phyloP scores from a whole-genome alignment of 2,113 vertebrate species.

The Tragulus kanchil region DNA sequence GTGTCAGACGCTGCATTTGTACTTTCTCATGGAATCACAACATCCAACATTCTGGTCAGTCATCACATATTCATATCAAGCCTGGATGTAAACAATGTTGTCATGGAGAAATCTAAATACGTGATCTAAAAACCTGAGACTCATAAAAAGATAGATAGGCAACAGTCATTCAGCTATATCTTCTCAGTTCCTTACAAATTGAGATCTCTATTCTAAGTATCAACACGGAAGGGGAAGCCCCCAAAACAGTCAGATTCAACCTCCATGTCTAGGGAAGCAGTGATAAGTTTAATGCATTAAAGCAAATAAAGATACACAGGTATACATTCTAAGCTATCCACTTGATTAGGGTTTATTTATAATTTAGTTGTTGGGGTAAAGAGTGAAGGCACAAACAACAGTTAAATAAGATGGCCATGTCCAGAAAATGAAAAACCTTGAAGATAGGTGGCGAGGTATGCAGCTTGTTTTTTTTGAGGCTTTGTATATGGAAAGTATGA shows the following conservation, averaged over 20 bases:
- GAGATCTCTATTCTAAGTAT: background rate
- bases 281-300: background rate
- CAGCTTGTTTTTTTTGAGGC: background rate
- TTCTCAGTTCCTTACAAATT: background rate
- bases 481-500: constrained; percentile 42
- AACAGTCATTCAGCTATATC: background rate
- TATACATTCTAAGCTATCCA: background rate
- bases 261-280: background rate
- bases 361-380: background rate
- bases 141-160: background rate
- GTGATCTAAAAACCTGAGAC: background rate
- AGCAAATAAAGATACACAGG: background rate
- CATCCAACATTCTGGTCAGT: background rate
- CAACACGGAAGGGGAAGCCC: background rate
- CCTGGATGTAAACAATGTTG: background rate
- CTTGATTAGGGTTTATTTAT: background rate
- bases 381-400: background rate
- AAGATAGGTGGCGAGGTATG: background rate
- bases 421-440: background rate
- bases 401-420: background rate
- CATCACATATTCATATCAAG: background rate
- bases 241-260: background rate
- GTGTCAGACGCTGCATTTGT: background rate
- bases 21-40: background rate
- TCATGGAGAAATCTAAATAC: background rate